A percentile compares a stretch with the other conserved stretches of the same genome.
Evolutionary conservation across 2,113 vertebrate species (phyloP).

Genomic region (Panthera tigris): DNA sequence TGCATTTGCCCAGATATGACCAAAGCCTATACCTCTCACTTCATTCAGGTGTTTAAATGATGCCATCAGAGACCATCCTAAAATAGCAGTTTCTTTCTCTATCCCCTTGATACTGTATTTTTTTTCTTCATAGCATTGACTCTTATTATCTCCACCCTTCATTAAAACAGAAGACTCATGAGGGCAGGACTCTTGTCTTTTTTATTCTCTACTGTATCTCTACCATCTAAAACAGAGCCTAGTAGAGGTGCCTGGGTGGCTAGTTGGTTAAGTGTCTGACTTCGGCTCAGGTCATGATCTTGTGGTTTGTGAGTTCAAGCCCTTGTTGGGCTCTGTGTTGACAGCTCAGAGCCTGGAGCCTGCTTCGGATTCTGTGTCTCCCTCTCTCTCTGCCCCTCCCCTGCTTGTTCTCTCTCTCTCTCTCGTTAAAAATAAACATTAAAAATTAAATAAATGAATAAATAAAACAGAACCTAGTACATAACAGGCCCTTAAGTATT

Average conservation of each 20-base stretch:
- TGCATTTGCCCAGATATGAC: not conserved
- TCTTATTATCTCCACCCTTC: not conserved
- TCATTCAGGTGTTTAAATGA: not conserved
- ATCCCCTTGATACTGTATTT: not conserved
- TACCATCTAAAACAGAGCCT: not conserved
- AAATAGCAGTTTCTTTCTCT: not conserved
- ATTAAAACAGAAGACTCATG: not conserved
- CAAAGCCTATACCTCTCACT: not conserved
- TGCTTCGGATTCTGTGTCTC: too few species aligned
- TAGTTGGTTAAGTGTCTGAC: too few species aligned
- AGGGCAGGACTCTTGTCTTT: not conserved
- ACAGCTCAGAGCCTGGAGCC: too few species aligned
- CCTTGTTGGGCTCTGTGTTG: too few species aligned
- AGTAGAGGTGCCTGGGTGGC: not conserved
- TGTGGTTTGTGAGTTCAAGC: too few species aligned
- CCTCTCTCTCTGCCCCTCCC: too few species aligned
- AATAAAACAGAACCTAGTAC: not conserved
- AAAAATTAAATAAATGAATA: too few species aligned
- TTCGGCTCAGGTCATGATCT: too few species aligned
- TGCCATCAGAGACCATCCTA: not conserved
- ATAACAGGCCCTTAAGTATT: not conserved
- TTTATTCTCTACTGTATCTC: not conserved
- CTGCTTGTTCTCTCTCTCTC: too few species aligned
- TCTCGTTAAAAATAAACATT: too few species aligned
- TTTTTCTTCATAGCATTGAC: not conserved